Percentiles rank a stretch among this genome's conserved stretches.
phyloP scores from a whole-genome alignment of 2,888 invertebrate species.

The Orchesellides sinensis region DNA sequence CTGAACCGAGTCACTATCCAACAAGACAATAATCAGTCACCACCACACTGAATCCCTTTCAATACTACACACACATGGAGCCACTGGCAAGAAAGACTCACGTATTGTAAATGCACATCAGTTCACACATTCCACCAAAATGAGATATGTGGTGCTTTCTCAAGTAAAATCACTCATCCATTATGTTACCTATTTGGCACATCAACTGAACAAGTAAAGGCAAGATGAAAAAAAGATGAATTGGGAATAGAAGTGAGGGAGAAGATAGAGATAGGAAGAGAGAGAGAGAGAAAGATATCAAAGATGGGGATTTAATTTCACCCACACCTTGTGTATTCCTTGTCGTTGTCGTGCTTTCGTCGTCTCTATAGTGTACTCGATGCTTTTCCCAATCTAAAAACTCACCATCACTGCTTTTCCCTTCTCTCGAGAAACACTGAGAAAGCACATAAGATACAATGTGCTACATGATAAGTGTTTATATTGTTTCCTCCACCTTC shows the following conservation, averaged over 20 bases:
- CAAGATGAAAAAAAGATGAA: conserved; percentile 17
- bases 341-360: conserved; percentile 25
- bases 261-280: conserved; percentile 7
- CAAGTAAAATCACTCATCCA: conserved; percentile 10
- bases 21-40: too few relatives aligned
- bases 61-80: too few relatives aligned
- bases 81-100: too few relatives aligned
- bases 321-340: conserved; percentile 49
- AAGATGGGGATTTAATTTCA: conserved; percentile 40
- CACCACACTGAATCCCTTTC: too few relatives aligned
- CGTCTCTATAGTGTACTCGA: conserved; percentile 11
- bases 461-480: conserved; percentile 42
- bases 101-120: too few relatives aligned
- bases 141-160: too few relatives aligned
- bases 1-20: too few relatives aligned
- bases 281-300: conserved; percentile 23
- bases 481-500: conserved; percentile 27
- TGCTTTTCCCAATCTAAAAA: conserved; percentile 27
- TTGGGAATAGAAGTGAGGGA: neutral
- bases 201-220: conserved; percentile 4
- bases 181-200: conserved; percentile 16
- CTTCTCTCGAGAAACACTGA: conserved; percentile 2
- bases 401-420: conserved; percentile 24
- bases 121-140: too few relatives aligned
- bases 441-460: conserved; percentile 43